A percentile compares a stretch with the other conserved stretches of the same genome.
Conservation (phyloP, 2,113 vertebrate species). For the Erinaceus europaeus region DNA sequence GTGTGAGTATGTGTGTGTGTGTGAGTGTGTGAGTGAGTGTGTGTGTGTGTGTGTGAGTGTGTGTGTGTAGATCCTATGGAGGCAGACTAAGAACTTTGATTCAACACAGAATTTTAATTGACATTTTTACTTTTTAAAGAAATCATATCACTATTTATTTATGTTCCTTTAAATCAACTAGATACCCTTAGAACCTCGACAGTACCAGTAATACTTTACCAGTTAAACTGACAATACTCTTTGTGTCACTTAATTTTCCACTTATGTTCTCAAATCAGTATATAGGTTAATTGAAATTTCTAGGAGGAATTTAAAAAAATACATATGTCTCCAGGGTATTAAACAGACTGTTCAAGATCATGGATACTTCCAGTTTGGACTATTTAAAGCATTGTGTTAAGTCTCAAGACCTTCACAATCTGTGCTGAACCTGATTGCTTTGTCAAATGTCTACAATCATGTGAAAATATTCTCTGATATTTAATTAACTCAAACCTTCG, state of each 20-base stretch:
- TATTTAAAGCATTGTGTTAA: conserved; percentile 33
- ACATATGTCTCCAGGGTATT: neutral
- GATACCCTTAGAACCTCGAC: neutral
- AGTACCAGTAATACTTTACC: too few relatives aligned
- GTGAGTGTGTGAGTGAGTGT: too few relatives aligned
- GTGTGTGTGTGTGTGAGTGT: too few relatives aligned
- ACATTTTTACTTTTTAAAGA: conserved; percentile 17
- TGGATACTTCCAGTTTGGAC: conserved; percentile 3
- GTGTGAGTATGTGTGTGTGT: too few relatives aligned
- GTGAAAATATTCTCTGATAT: conserved; percentile 67
- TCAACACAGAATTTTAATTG: neutral
- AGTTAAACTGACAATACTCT: too few relatives aligned
- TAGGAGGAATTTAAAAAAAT: too few relatives aligned
- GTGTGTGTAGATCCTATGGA: conserved; percentile 30
- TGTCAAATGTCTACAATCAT: conserved; percentile 59
- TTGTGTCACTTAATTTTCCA: neutral
- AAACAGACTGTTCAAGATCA: neutral
- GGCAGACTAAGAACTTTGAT: conserved; percentile 18
- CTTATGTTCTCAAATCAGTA: conserved; percentile 26
- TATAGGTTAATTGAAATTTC: neutral
- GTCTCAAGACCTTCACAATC: neutral
- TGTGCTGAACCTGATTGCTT: conserved; percentile 37
- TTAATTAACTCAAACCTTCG: conserved; percentile 64
- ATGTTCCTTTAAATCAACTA: neutral
- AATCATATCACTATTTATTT: conserved; percentile 17